Percentiles rank a stretch among this genome's conserved stretches.
These are phyloP conservation scores for Virgularia gustaviana DNA, from an alignment of 92 coral and sea anemone species.

Conservation along the genomic window DNA sequence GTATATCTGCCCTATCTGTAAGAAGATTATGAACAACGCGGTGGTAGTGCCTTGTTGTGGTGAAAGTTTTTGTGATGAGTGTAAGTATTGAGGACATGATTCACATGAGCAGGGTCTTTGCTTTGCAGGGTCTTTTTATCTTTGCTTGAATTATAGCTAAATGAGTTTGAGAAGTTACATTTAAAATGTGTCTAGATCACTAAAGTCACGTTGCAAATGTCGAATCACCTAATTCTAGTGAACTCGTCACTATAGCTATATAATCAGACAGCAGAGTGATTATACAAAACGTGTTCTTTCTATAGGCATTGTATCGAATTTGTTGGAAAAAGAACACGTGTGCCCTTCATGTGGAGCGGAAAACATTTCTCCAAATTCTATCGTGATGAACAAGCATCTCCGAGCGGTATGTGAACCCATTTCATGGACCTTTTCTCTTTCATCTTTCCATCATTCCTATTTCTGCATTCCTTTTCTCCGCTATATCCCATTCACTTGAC, in stretches of 20 bases:
- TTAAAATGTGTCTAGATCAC: too few relatives aligned
- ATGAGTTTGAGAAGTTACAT: not conserved
- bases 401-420: slow-evolving; percentile 57
- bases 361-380: slow-evolving; percentile 80
- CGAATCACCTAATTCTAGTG: too few relatives aligned
- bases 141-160: not conserved
- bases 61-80: slow-evolving; percentile 96
- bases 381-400: slow-evolving; percentile 90
- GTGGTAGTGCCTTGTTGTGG: slow-evolving; percentile 99
- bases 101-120: not conserved
- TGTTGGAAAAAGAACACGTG: slow-evolving; percentile 83
- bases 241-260: too few relatives aligned
- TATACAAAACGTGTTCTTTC: too few relatives aligned
- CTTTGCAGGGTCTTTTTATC: not conserved
- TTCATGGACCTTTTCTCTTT: not conserved
- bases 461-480: too few relatives aligned
- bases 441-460: too few relatives aligned
- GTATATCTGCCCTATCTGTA: slow-evolving; percentile 81
- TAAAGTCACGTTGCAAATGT: too few relatives aligned
- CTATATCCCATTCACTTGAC: too few relatives aligned
- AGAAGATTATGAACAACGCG: slow-evolving; percentile 79
- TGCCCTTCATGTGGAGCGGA: slow-evolving; percentile 93
- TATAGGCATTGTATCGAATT: slow-evolving; percentile 79
- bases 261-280: too few relatives aligned
- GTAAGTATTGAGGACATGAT: slow-evolving; percentile 55